Evolutionary conservation across 2,888 invertebrate species (phyloP), one percentile per base, ranked within the genome.

Genomic region (Shargacucullia verbasci): DNA sequence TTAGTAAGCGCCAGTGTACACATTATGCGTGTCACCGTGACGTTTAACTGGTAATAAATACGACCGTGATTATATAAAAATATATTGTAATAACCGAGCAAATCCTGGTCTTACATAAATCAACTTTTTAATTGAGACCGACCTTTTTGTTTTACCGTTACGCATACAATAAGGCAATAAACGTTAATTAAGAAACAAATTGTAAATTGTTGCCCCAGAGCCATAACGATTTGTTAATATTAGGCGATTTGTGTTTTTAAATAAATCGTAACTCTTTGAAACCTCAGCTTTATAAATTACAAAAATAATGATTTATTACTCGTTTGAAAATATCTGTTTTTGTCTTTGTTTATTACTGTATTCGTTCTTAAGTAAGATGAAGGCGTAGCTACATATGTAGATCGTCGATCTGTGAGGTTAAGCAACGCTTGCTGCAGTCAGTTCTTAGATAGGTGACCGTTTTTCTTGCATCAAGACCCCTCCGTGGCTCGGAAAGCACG

Each of bases 151-250:
- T 54, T 20, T n/a, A 25, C 37, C 1, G 41, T 13, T 11, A 35
- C 8, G 31, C 31, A 14, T 27, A 46, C 34, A 64, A 46, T 62
- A 49, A 49, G 38, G 48, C 13, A 64, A 64, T 65, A 56, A 49
- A 70, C 15, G 20, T 43, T 49, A 56, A 65, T 70, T 65, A 70
- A 34, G n/a, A 12, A 27, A 13, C 40, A 69, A 69, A 69, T 73
- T 63, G 57, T 73, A 29, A 58, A 58, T 63, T 54, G 70, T 69
- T 41, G 54, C 29, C 37, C 46, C 2, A 34, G 35, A 73, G 73
- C 54, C 40, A 34, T 53, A 63, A 69, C 27, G 6, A 52, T 50
- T 50, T 48, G 43, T 61, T 57, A 49, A 49, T 73, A 44, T 56
- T 27, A 53, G 31, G 37, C 45, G 41, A 58, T 63, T 63, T 48